A percentile compares a stretch with the other conserved stretches of the same genome.
Conservation (phyloP, 2,888 invertebrate genomes). For the Gnatocerus cornutus region DNA sequence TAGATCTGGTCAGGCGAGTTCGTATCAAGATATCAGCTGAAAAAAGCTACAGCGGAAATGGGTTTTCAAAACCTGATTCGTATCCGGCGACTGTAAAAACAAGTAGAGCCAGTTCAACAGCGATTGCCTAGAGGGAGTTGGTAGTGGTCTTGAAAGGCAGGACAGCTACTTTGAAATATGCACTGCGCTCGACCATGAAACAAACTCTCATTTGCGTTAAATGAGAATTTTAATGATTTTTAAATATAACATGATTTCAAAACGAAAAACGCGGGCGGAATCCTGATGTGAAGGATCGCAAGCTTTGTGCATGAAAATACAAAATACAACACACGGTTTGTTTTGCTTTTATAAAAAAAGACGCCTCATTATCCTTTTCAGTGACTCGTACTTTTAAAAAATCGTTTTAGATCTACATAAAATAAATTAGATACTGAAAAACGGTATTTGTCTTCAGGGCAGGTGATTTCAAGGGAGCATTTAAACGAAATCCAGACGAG, state of each 20-base stretch:
- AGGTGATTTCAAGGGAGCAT: neutral
- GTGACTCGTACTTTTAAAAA: neutral
- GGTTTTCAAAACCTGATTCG: constrained; percentile 61
- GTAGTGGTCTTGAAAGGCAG: constrained; percentile 44
- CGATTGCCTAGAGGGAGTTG: constrained; percentile 52
- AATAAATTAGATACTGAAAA: neutral
- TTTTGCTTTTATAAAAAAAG: neutral
- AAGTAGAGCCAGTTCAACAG: constrained; percentile 43
- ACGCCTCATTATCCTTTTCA: constrained; percentile 9
- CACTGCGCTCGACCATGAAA: constrained; percentile 50
- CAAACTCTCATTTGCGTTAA: constrained; percentile 52
- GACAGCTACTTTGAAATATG: constrained; percentile 54
- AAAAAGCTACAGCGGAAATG: constrained; percentile 57
- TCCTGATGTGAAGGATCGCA: neutral
- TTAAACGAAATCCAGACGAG: neutral
- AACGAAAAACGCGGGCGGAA: constrained; percentile 17
- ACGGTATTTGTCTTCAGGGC: neutral
- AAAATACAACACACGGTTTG: constrained; percentile 2
- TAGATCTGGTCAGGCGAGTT: constrained; percentile 39
- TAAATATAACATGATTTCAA: constrained; percentile 57
- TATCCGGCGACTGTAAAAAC: constrained; percentile 57
- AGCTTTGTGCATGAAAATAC: constrained; percentile 8
- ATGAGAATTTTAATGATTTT: constrained; percentile 59
- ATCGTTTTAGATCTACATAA: constrained; percentile 5
- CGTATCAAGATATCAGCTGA: constrained; percentile 48